Base-by-base conservation (phyloP, 2,888 invertebrate species). In the Microchrysa polita region DNA sequence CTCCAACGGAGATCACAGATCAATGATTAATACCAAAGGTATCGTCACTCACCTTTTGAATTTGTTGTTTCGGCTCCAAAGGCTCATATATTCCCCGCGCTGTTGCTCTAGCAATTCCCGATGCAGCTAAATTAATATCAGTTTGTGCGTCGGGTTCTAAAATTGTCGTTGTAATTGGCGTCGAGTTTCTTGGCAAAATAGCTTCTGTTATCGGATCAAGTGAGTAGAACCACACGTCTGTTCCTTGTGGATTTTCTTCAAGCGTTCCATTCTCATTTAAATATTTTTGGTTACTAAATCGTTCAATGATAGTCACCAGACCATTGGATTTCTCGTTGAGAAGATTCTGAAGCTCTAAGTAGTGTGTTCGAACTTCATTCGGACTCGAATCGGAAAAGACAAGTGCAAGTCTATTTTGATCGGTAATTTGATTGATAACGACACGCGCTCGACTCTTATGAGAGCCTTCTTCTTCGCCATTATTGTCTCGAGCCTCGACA, bases 221-320 rank as follows among this genome's bases (percentile, higher is more conserved):
- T 0, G 92, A 88, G 80, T 95, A 95, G 82, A 96, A 90, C 94
- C 95, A 95, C 5, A 95, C 89, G 79, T 96, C 95, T 0, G 95
- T 94, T 7, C 93, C 93, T 5, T 88, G 87, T 0, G 89, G 86
- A 81, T 93, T 92, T 74, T 88, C 90, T 44, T 84, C 85, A 20
- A 94, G 83, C 0, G 93, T 92, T 4, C 92, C 92, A 81, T 94
- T 95, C 67, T 89, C 90, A 12, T 90, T 90, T 10, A 92, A 82
- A 77, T 87, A 91, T 81, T 93, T 91, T 72, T 92, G 88, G 1
- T 91, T 88, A n/a, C 93, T 91, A n/a, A 96, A 87, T 78, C 91
- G 91, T 81, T 96, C 96, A 59, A 96, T 88, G 0, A 95, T 93
- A 2, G 93, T 90, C 12, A 95, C 87, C 5, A 94, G 84, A 0